Evolutionary conservation across 1,140 invertebrate species (phyloP).

Genomic region (Streblospio benedicti): DNA sequence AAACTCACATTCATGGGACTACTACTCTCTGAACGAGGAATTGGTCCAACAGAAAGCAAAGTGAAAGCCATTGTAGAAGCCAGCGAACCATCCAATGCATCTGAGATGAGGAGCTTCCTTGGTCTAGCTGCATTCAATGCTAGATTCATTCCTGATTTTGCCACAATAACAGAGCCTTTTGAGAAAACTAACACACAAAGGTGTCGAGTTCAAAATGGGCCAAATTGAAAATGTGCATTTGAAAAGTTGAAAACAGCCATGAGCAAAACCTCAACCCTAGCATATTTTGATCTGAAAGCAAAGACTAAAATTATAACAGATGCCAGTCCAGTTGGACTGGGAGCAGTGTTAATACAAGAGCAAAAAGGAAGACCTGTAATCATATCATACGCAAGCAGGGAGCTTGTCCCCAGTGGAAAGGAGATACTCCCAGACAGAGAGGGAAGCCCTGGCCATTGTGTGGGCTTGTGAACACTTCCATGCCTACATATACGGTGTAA

Average conservation of each 20-base stretch:
- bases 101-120: constrained; percentile 14
- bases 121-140: constrained; percentile 8
- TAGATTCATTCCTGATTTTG: constrained; percentile 11
- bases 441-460: constrained; percentile 43
- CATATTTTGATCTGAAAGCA: background rate
- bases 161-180: background rate
- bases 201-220: constrained; percentile 4
- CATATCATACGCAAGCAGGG: background rate
- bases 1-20: background rate
- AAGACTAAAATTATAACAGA: background rate
- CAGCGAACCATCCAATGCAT: constrained; percentile 2
- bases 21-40: background rate
- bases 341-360: no score
- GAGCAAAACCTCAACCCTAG: background rate
- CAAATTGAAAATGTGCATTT: no score
- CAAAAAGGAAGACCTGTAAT: no score
- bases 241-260: background rate
- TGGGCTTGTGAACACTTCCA: constrained; percentile 45
- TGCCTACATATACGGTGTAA: constrained; percentile 41
- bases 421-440: constrained; percentile 45
- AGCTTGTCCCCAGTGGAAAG: constrained; percentile 25
- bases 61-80: background rate
- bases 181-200: constrained; percentile 1
- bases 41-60: background rate
- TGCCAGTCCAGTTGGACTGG: background rate